A percentile compares a stretch with the other conserved stretches of the same genome.
phyloP scores from a whole-genome alignment of 1,140 invertebrate species.

The Lucilia sericata region DNA sequence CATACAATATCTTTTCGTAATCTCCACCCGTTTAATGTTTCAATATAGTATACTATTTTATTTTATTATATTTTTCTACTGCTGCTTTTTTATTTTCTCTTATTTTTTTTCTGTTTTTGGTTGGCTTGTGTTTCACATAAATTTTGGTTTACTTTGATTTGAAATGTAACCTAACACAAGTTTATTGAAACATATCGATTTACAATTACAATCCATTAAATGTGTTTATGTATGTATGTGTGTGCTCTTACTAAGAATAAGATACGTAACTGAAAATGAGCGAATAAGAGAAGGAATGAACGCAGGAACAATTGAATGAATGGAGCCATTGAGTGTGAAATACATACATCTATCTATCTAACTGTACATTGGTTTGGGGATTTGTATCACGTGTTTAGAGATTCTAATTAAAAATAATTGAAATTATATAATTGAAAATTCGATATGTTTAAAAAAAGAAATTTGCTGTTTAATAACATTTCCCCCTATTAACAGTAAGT shows the following conservation, averaged over 20 bases:
- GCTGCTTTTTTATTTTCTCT: background rate
- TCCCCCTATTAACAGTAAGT: too few relatives aligned
- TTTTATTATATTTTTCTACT: background rate
- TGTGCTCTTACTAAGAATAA: background rate
- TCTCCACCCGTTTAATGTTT: background rate
- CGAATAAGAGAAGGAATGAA: background rate
- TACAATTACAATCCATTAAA: conserved; percentile 6
- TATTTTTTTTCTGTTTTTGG: background rate
- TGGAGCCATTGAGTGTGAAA: background rate
- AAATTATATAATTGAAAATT: background rate
- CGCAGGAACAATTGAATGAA: background rate
- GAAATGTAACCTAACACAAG: background rate
- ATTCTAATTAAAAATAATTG: conserved; percentile 7
- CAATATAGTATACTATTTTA: background rate
- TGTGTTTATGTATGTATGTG: background rate
- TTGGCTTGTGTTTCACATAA: conserved; percentile 18
- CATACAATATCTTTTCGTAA: background rate
- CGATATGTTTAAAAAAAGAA: background rate
- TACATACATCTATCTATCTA: background rate
- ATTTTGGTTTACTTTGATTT: conserved; percentile 12
- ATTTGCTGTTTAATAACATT: background rate
- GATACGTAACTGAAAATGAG: background rate
- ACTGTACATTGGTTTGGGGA: background rate
- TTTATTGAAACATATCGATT: conserved; percentile 27
- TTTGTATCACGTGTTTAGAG: background rate